Base-by-base conservation (phyloP, 2,797 vertebrate genomes). In the Sitta carolinensis region DNA sequence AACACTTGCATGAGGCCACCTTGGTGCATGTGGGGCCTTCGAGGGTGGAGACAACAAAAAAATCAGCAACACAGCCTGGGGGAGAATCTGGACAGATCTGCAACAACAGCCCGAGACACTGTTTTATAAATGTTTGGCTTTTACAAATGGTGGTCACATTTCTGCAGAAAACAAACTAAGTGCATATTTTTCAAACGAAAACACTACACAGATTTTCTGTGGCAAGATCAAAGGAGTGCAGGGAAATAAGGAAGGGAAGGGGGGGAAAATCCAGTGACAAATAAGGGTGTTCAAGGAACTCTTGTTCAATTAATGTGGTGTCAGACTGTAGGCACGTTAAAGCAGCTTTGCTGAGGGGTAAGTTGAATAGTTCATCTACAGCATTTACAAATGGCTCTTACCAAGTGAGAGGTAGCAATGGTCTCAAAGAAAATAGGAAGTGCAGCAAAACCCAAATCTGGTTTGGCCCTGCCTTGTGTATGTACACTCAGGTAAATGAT, bases 11-110 rank as follows among this genome's bases (percentile, higher is more conserved):
- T 8, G 34, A 36, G 67, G 66, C 54, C 32, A 25, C 0, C 0
- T 3, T 85, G 81, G 38, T 51, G 34, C 0, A 0, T 26, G 10
- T 2, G 40, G 47, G 38, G 32, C 38, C 59, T 84, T 5, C 0
- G 17, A 89, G 85, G 25, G 27, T 38, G 27, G 27, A 88, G 34
- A 51, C n/a, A 54, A 47, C 27, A 76, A 67, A 73, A 51, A 69
- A 67, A 77, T 12, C 32, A 91, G 48, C 70, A 94, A 40, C 18
- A 21, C 18, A 42, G 45, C 72, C 55, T 52, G 13, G 45, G 38
- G 42, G 16, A 67, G 34, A 69, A 67, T n/a, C 27, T 54, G 47
- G 43, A 52, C 25, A 73, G n/a, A 61, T 23, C 23, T 70, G 45
- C 45, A 82, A 63, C 16, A 69, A 45, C 13, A 77, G 57, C 26